Base-by-base conservation (phyloP, 2,888 invertebrate species). In the Selenia dentaria region DNA sequence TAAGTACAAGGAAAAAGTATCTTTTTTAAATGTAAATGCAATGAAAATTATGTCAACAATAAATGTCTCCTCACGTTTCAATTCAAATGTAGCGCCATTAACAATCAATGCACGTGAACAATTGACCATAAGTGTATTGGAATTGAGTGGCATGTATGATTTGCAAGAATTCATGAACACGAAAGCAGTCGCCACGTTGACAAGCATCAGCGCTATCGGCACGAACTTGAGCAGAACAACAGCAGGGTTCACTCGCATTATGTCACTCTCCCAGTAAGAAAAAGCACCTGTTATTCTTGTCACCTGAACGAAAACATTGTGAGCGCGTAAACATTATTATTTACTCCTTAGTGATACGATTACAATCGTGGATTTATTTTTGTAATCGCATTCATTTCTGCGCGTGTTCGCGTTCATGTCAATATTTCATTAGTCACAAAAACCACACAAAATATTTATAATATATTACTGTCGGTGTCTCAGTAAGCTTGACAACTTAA, bases 191-290 rank as follows among this genome's bases (percentile, higher is more conserved):
- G 77, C 75, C n/a, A 82, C 64, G 59, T 89, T 90, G 6, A 85
- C 80, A 10, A 87, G 57, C 0, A 85, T 78, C 9, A 86, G 11
- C 0, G 83, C 83, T 31, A 84, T 58, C 1, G 89, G 89, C 8
- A 90, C 58, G 47, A 80, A 88, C 68, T 88, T 88, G 8, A 87
- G 36, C 6, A 90, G 62, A 1, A 82, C 77, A 2, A 85, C 74
- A 1, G 74, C 70, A 28, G 81, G 74, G 54, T 78, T 88, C 32
- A 79, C 71, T 31, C 70, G 67, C 82, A 89, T 83, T 64, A 90
- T 87, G 47, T 89, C 74, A 18, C 74, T 64, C 51, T 86, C 87
- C 80, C 80, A 86, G 59, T 81, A 85, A 2, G 75, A 64, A 56
- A 86, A 84, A 18, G 88, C 76, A 5, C 82, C 79, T 9, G 73